phyloP scores from a whole-genome alignment of 2,797 vertebrate species.

The Trichosurus vulpecula region DNA sequence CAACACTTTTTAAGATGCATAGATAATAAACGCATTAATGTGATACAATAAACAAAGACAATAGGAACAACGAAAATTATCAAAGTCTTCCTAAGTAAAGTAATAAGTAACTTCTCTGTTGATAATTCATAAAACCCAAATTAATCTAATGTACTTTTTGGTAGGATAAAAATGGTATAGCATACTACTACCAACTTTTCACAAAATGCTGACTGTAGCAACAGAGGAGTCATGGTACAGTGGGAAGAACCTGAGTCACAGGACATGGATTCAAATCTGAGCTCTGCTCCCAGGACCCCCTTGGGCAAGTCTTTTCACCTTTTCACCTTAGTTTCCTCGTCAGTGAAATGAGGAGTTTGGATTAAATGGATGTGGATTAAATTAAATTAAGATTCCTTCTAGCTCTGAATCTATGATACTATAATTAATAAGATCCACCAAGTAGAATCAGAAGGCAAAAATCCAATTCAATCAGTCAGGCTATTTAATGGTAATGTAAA shows the following conservation, averaged over 20 bases:
- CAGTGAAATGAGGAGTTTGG: background rate
- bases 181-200: background rate
- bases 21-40: background rate
- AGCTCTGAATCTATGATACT: background rate
- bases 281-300: background rate
- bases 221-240: background rate
- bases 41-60: background rate
- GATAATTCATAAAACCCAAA: background rate
- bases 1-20: background rate
- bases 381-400: background rate
- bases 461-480: background rate
- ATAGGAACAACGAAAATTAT: background rate
- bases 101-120: background rate
- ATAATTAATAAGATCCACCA: background rate
- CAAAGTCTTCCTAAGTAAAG: background rate
- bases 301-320: background rate
- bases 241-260: background rate
- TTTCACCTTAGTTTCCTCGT: background rate
- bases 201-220: background rate
- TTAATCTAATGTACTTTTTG: background rate
- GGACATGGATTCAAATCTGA: background rate
- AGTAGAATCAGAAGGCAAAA: background rate
- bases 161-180: background rate
- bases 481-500: no score
- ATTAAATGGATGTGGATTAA: no score